Base-by-base conservation (phyloP, 2,113 vertebrate genomes). In the Plecturocebus donacophilus region DNA sequence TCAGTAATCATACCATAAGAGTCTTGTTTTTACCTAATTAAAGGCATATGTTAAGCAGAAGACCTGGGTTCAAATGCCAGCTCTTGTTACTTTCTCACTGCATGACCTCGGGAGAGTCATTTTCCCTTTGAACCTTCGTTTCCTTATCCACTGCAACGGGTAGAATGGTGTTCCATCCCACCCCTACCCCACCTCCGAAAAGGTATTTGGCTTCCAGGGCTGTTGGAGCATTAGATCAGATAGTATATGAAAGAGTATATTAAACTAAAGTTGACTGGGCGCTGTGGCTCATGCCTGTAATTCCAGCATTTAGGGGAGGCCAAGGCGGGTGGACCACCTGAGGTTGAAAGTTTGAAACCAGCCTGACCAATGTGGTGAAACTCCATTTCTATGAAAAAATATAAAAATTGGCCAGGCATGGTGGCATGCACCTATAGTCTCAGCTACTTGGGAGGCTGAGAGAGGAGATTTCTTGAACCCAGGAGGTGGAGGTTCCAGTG, bases 21-120 rank as follows among this genome's bases (percentile, higher is more conserved):
- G 45, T 76, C 35, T 92, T 82, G 21, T 75, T 88, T 68, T 85
- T 56, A 70, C 32, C 49, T 45, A 81, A 77, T 93, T 91, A 96
- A 94, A 96, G 76, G 71, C 27, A 81, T 14, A 73, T 40, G 66
- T 70, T 38, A 77, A 93, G 38, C 23, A 91, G n/a, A 80, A 73
- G 73, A 87, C 52, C 49, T 52, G 58, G 82, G 90, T 80, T 90
- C 75, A 58, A 86, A 75, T 56, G n/a, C 40, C 87, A 89, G 25
- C 40, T 86, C 75, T 68, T 82, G 47, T 38, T 80, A 70, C 58
- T 93, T 87, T 90, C 76, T 77, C 56, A 81, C 23, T 61, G 19
- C 70, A 49, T 76, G 76, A 87, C 21, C 19, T 61, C 35, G 71
- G 56, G 49, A 54, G 86, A 82, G n/a, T 95, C 47, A 96, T 70